phyloP scores from a whole-genome alignment of 1,140 invertebrate genomes.

The Lamellibrachia luymesi region DNA sequence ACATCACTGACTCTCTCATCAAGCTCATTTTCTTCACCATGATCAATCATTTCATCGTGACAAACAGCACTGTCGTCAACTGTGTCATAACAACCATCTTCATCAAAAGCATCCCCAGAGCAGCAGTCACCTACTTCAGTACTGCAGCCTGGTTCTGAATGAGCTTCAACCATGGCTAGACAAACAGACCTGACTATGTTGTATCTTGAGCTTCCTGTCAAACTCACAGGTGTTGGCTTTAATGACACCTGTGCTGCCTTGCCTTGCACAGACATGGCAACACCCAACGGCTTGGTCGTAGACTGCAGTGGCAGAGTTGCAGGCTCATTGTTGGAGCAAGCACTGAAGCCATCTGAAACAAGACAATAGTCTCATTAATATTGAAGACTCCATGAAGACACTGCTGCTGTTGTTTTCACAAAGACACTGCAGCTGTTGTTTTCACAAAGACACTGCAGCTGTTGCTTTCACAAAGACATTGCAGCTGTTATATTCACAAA shows the following conservation, averaged over 20 bases:
- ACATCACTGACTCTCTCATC: not conserved
- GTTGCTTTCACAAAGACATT: not conserved
- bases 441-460: not conserved
- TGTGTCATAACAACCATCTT: not conserved
- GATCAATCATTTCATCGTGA: not conserved
- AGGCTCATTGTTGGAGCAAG: not conserved
- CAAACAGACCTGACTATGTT: not conserved
- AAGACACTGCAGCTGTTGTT: not conserved
- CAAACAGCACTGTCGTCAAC: not conserved
- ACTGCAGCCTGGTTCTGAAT: not conserved
- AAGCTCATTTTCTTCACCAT: not conserved
- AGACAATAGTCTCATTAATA: not conserved
- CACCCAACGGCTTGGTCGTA: not conserved
- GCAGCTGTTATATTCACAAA: not conserved
- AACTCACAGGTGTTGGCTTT: not conserved
- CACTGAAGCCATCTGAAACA: not conserved
- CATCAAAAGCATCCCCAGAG: not conserved
- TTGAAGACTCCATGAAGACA: not conserved
- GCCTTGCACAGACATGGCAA: no score
- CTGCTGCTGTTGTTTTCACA: not conserved
- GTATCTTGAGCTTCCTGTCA: not conserved
- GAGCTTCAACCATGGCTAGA: not conserved
- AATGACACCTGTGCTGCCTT: not conserved
- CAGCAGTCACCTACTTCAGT: not conserved
- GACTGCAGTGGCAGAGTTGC: not conserved